These are phyloP conservation scores for Tychaedon coryphoeus DNA, from an alignment of 2,113 vertebrate genomes.

Conservation along the genomic window DNA sequence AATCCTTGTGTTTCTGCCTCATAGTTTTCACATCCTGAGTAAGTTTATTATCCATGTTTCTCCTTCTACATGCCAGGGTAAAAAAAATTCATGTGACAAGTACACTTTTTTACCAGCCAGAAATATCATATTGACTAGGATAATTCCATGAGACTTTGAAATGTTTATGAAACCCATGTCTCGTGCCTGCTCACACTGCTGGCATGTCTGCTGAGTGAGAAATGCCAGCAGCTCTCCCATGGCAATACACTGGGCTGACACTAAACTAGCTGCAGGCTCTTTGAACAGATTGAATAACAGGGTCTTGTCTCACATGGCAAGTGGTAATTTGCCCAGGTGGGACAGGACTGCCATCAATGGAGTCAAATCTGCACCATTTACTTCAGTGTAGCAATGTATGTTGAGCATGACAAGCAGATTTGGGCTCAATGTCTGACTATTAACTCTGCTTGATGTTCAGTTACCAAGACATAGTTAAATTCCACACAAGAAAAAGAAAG, in stretches of 20 bases:
- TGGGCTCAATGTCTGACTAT: not conserved
- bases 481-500: not conserved
- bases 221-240: not conserved
- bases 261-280: not conserved
- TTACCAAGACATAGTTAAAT: not conserved
- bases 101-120: not conserved
- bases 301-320: fast-evolving
- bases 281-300: not conserved
- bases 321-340: not conserved
- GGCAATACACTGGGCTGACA: not conserved
- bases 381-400: not conserved
- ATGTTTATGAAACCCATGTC: not conserved
- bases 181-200: not conserved
- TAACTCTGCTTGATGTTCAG: not conserved
- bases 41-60: not conserved
- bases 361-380: not conserved
- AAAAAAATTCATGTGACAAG: not conserved
- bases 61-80: not conserved
- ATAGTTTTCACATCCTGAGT: not conserved
- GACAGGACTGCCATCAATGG: not conserved
- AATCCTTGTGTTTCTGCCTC: not conserved
- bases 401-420: not conserved
- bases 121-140: not conserved
- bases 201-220: not conserved
- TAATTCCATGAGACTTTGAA: not conserved